Evolutionary conservation across 2,888 invertebrate genomes (phyloP).

Genomic region (Junonia oenone): DNA sequence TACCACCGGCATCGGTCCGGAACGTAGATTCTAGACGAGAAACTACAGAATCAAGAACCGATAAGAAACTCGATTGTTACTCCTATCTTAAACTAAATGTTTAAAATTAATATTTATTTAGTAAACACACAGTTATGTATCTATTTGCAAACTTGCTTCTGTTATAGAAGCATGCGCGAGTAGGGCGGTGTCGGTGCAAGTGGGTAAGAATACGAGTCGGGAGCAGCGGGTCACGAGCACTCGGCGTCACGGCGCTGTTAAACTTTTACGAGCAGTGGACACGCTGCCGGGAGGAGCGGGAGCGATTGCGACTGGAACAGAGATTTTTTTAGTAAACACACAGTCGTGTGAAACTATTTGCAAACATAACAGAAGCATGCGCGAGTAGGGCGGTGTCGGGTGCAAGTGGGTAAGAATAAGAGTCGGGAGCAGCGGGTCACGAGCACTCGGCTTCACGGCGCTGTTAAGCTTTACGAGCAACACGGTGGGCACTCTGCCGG

Average conservation of each 20-base stretch:
- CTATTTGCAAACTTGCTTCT: not conserved
- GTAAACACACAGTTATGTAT: too few species aligned
- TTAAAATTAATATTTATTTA: not conserved
- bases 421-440: not conserved
- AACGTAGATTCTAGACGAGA: too few species aligned
- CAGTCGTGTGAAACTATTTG: too few species aligned
- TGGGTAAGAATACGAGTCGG: not conserved
- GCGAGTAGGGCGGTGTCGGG: too few species aligned
- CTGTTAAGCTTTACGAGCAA: constrained; percentile 17
- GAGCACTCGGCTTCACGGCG: constrained; percentile 1
- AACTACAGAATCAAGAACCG: too few species aligned
- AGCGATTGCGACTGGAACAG: not conserved
- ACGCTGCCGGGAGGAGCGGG: not conserved
- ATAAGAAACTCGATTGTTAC: too few species aligned
- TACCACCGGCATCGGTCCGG: too few species aligned
- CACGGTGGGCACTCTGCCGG: not conserved
- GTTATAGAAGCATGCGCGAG: not conserved
- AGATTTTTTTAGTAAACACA: too few species aligned
- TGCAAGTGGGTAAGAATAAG: not conserved
- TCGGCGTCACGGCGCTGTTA: constrained; percentile 8
- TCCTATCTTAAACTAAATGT: too few species aligned
- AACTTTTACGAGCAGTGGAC: constrained; percentile 11
- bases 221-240: not conserved
- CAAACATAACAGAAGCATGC: too few species aligned
- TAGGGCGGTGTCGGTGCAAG: too few species aligned